These are phyloP conservation scores for Anniella stebbinsi DNA, from an alignment of 2,797 vertebrate genomes.

Conservation along the genomic window DNA sequence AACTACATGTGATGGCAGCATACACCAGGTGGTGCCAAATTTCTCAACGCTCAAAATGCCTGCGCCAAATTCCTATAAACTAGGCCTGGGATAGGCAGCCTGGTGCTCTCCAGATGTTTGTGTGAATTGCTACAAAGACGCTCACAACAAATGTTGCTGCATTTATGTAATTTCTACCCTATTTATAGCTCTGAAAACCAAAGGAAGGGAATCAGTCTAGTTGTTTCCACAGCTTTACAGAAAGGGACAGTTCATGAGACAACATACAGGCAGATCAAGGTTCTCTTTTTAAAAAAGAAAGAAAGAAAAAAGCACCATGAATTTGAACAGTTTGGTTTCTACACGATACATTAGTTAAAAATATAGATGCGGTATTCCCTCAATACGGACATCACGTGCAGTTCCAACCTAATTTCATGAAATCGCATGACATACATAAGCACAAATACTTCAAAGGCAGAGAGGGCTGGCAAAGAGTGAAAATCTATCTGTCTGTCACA, in stretches of 20 bases:
- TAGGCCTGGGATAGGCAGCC: background rate
- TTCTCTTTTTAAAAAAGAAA: background rate
- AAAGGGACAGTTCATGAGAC: slow-evolving; percentile 24
- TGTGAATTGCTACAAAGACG: background rate
- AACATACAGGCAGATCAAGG: slow-evolving; percentile 19
- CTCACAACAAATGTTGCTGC: background rate
- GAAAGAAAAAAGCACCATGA: background rate
- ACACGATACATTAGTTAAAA: slow-evolving; percentile 14
- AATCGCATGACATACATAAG: background rate
- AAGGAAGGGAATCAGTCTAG: slow-evolving; percentile 42
- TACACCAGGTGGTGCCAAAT: background rate
- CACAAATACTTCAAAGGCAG: slow-evolving; percentile 10
- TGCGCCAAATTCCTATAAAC: background rate
- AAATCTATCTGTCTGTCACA: slow-evolving; percentile 19
- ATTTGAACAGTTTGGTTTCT: slow-evolving; percentile 44
- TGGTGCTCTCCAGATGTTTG: background rate
- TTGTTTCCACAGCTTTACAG: slow-evolving; percentile 42
- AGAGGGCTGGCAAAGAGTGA: background rate
- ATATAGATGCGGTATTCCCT: background rate
- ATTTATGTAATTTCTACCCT: slow-evolving; percentile 41
- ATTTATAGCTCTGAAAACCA: slow-evolving; percentile 57
- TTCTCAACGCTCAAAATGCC: background rate
- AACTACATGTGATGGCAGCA: background rate
- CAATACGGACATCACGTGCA: background rate
- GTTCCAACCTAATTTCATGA: slow-evolving; percentile 6